Evolutionary conservation across 1,140 invertebrate species (phyloP), one percentile per base, ranked within the genome.

Genomic region (Drosophila dunni): DNA sequence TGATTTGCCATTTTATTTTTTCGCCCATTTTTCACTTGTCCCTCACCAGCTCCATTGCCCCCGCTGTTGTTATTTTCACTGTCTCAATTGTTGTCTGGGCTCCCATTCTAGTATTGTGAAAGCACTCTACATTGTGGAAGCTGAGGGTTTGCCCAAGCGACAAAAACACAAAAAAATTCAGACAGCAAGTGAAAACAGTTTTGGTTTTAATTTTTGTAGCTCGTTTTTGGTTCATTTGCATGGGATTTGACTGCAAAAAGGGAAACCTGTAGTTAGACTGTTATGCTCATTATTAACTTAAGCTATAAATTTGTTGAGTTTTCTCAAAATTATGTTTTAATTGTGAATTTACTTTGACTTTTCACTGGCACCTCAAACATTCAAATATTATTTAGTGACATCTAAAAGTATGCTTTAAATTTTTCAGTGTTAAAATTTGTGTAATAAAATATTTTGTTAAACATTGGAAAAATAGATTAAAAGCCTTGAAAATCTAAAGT

Each of bases 1-100:
- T 82, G 67, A 73, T 75, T 65, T 70, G 44, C 69, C 66, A 83
- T 81, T 42, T 42, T 75, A 63, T 61, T 71, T 56, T 29, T 63
- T 50, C 36, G 36, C 56, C 13, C 56, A 58, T 51, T 57, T 79
- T 75, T 78, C 50, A 68, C 61, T 54, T 2, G 17, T 20, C 17
- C 17, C 17, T 20, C 17, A 20, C 17, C 1, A 20, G 1, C 17
- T 20, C 17, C 17, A 10, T 42, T 29, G 58, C 38, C 45, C 45
- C 45, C 46, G 10, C 13, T 64, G 62, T 51, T 57, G 36, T 79
- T 82, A 62, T 84, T 69, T 80, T 15, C 60, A 17, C 54, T 65
- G 34, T 24, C 34, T 50, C 45, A 64, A 48, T 65, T 70, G 67
- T 70, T 68, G 64, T 50, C 57, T 46, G 50, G 64, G 48, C 48